Evolutionary conservation across 2,888 invertebrate genomes (phyloP), one percentile per base, ranked within the genome.

Genomic region (Drepana falcataria): DNA sequence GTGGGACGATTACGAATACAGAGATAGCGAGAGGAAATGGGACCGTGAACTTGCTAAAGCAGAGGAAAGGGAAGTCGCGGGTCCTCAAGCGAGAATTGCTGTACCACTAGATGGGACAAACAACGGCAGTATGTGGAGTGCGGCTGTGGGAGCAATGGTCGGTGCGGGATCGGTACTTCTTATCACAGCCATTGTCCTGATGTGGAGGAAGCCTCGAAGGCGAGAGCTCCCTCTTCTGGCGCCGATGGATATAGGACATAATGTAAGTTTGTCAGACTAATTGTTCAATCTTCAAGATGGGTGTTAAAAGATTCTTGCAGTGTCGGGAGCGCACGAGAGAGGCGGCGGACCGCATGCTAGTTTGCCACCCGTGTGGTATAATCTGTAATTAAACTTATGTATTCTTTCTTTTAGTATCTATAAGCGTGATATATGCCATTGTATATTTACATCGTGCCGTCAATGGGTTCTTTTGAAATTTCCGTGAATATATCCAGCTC

Each of bases 161-260:
- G 91, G 91, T 0, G 91, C 90, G 9, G 83, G 85, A 0, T 72
- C 83, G 0, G 90, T 90, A 2, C 72, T 91, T 3, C 63, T 90
- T 4, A 59, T 90, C 2, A 87, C 83, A n/a, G 80, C 74, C 1
- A 49, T 84, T 4, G 65, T 90, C 6, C 69, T 88, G 4, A 58
- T 90, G 53, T 85, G 85, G 78, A 76, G 73, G 53, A 78, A 77
- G 57, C 87, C 90, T 2, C 75, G 77, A 51, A 76, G 79, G 48
- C 72, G 76, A 1, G 79, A 82, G 5, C 59, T 70, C 4, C 87
- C 82, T 0, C 65, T 76, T 4, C 63, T 91, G 2, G 87, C 88
- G 2, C 88, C 90, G 0, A 82, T 91, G 83, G 85, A 87, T 59
- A 63, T 87, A 33, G 80, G 75, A 37, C 86, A 86, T 60, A 85